These are phyloP conservation scores for Poecile montanus DNA, from an alignment of 2,797 vertebrate genomes.

Conservation along the genomic window DNA sequence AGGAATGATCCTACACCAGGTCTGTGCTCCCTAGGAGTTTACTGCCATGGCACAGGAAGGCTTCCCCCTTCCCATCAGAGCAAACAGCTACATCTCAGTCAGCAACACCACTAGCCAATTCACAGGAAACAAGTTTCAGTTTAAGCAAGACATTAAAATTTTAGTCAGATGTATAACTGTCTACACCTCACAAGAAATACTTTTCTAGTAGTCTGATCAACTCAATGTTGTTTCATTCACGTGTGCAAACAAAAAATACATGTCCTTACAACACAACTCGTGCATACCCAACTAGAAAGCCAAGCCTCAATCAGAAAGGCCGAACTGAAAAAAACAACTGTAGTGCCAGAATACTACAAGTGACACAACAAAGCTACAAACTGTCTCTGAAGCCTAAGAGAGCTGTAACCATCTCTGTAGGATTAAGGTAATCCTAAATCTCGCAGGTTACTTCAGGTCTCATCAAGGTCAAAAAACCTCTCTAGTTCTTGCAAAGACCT, in stretches of 20 bases:
- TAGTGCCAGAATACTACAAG: background rate
- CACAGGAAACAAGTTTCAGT: background rate
- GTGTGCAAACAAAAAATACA: background rate
- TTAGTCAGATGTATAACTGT: background rate
- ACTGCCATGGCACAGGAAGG: background rate
- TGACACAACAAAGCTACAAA: background rate
- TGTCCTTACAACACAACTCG: background rate
- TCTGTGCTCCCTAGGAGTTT: background rate
- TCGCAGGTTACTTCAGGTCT: background rate
- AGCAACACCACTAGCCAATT: rapidly evolving
- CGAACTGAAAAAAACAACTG: background rate
- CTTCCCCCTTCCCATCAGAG: background rate
- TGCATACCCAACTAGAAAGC: background rate
- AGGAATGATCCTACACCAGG: background rate
- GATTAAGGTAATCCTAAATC: slow-evolving; percentile 29
- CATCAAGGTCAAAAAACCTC: background rate
- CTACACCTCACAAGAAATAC: background rate
- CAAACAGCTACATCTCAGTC: rapidly evolving
- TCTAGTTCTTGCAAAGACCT: background rate
- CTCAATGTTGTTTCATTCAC: background rate
- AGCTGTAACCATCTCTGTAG: background rate
- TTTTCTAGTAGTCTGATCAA: background rate
- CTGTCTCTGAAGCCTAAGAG: background rate
- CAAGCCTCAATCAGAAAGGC: background rate
- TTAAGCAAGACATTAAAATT: background rate